A percentile compares a stretch with the other conserved stretches of the same genome.
Evolutionary conservation across 2,113 vertebrate genomes (phyloP).

Genomic region (Upupa epops): DNA sequence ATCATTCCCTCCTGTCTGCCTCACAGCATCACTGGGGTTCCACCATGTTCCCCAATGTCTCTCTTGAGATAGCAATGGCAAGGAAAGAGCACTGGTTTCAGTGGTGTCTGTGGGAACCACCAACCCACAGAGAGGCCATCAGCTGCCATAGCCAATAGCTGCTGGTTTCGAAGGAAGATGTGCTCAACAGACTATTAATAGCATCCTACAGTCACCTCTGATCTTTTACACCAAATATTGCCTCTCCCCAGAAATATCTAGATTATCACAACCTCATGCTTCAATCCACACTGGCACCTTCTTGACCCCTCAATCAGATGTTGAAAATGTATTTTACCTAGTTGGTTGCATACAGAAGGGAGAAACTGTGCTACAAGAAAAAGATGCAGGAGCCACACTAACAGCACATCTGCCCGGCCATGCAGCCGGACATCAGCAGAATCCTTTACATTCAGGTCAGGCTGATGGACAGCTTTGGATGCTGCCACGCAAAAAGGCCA

Average conservation of each 20-base stretch:
- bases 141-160: background rate
- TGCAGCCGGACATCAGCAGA: background rate
- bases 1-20: background rate
- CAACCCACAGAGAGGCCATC: background rate
- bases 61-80: background rate
- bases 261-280: background rate
- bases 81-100: background rate
- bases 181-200: background rate
- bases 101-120: background rate
- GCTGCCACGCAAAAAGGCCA: background rate
- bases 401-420: background rate
- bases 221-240: background rate
- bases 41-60: background rate
- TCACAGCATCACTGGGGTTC: background rate
- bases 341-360: background rate
- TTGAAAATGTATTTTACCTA: background rate
- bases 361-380: background rate
- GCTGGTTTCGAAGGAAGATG: background rate
- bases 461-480: background rate
- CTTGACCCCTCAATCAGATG: background rate
- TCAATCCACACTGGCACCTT: background rate
- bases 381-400: background rate
- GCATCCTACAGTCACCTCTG: background rate
- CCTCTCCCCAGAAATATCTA: background rate
- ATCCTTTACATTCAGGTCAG: background rate